Evolutionary conservation across 1,140 invertebrate genomes (phyloP), one percentile per base, ranked within the genome.

Genomic region (Drosophila carrolli): DNA sequence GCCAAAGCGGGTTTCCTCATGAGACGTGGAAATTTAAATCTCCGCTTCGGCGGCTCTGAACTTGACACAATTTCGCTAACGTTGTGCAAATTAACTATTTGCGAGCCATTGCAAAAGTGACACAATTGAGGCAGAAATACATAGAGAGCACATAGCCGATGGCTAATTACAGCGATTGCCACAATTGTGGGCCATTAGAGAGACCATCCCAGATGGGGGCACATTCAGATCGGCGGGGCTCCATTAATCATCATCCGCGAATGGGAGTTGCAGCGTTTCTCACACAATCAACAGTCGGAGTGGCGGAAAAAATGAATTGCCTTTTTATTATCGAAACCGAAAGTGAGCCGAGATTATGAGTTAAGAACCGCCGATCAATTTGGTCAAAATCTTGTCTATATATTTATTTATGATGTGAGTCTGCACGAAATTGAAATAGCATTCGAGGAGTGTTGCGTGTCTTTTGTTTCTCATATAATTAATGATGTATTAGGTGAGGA

Each of bases 251-350:
- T 70, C 38, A 54, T 65, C 14, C 55, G 43, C 51, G 47, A 43
- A 48, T 50, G 74, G 46, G 62, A 76, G 80, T 68, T 51, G 62
- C 72, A 75, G 54, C 50, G 60, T 65, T 71, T 86, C 67, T 61
- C 67, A 63, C 59, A 76, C 53, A 65, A 40, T 14, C 38, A 41
- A 27, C 32, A 40, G n/a, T 4, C 16, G 59, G 40, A 51, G 38
- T 46, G 60, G 56, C 61, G 40, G 23, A 50, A 40, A 72, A 71
- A 75, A 81, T 75, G 66, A 83, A 88, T 86, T 85, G 66, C 43
- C 68, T 86, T 71, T 71, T 81, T 86, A 78, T 81, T 86, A 82
- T 71, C 68, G 51, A 82, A 85, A 72, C 44, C 54, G 82, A 85
- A 85, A 85, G 78, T 85, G 74, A 67, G 60, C 50, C 29, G 5